phyloP scores from a whole-genome alignment of 2,113 vertebrate genomes.

The Conger conger region DNA sequence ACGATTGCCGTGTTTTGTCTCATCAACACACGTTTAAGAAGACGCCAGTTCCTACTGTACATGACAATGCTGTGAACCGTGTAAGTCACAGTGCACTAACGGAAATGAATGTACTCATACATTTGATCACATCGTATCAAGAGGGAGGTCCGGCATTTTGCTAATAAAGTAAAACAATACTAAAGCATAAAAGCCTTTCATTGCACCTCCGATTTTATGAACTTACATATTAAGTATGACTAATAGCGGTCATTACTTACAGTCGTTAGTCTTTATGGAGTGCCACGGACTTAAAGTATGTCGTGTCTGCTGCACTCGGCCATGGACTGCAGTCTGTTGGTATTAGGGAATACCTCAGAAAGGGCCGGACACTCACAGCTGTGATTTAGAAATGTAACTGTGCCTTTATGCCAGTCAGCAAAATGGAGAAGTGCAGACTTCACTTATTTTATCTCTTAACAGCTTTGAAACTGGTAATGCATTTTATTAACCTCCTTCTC shows the following conservation, averaged over 20 bases:
- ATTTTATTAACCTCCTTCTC: not conserved
- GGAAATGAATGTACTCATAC: not conserved
- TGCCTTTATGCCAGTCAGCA: not conserved
- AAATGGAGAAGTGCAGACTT: not conserved
- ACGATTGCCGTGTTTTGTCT: too few relatives aligned
- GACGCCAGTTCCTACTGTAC: too few relatives aligned
- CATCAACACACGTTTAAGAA: too few relatives aligned
- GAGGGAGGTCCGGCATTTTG: not conserved
- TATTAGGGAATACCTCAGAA: not conserved
- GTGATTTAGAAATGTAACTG: conserved; percentile 4
- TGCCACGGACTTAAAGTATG: conserved; percentile 1
- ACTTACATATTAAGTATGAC: not conserved
- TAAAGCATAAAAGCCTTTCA: not conserved
- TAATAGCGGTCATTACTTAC: not conserved
- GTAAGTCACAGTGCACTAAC: too few relatives aligned
- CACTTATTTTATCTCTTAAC: not conserved
- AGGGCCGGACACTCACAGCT: not conserved
- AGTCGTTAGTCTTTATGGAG: not conserved
- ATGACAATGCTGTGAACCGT: too few relatives aligned
- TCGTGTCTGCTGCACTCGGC: not conserved
- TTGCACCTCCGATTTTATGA: not conserved
- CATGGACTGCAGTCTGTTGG: not conserved
- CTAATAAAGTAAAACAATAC: not conserved
- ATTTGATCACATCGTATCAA: not conserved
- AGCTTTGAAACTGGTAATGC: not conserved